Conservation (phyloP, 1,140 invertebrate genomes). For the Sesamia nonagrioides region DNA sequence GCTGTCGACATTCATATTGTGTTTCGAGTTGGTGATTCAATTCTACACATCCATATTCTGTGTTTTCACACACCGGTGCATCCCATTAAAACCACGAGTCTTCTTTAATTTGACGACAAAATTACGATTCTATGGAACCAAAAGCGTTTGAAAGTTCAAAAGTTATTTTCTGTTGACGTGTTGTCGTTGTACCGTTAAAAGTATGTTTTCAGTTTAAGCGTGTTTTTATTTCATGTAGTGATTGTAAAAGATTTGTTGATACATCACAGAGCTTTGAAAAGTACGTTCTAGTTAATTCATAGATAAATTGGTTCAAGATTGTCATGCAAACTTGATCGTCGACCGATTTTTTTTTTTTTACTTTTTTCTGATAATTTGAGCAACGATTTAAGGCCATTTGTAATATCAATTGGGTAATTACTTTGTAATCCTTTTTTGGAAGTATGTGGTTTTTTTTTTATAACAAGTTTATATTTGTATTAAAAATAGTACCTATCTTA, state of each 20-base stretch:
- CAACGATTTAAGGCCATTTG: no score
- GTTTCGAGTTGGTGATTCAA: background rate
- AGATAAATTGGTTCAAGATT: no score
- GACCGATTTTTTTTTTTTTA: no score
- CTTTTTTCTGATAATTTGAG: no score
- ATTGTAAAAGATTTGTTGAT: background rate
- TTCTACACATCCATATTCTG: background rate
- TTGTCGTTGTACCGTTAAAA: conserved; percentile 11
- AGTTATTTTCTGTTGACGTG: conserved; percentile 7
- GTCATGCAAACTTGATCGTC: no score
- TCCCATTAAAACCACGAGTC: conserved; percentile 16
- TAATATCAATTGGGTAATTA: no score
- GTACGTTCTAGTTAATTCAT: background rate
- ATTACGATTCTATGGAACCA: conserved; percentile 17
- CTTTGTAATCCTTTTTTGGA: no score
- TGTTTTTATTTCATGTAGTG: background rate
- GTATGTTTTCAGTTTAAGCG: background rate
- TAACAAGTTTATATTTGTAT: no score
- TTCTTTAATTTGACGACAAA: conserved; percentile 40
- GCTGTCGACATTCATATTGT: no score
- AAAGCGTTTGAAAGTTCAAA: conserved; percentile 18
- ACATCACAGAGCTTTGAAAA: background rate
- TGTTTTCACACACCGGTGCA: background rate
- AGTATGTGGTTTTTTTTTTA: no score
- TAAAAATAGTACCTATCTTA: no score